These are phyloP conservation scores for Canis aureus DNA, from an alignment of 2,113 vertebrate species.

Conservation along the genomic window DNA sequence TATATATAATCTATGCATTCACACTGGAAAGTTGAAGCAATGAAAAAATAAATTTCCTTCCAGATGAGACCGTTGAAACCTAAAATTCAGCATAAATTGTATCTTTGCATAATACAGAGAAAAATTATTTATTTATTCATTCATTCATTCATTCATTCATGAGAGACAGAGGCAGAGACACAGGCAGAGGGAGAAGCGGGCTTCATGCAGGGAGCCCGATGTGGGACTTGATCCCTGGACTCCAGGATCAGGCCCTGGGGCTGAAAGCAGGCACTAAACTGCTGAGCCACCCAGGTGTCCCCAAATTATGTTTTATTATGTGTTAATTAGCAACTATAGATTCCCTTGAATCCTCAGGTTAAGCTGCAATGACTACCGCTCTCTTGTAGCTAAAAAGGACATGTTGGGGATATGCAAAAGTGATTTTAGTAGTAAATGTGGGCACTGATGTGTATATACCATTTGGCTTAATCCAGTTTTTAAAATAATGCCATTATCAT, in stretches of 20 bases:
- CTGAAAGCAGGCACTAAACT: too few relatives aligned
- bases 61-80: slow-evolving; percentile 23
- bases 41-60: slow-evolving; percentile 58
- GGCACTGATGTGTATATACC: slow-evolving; percentile 40
- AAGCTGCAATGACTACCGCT: not conserved
- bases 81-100: not conserved
- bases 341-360: slow-evolving; percentile 45
- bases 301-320: slow-evolving; percentile 51
- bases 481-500: slow-evolving; percentile 46
- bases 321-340: slow-evolving; percentile 36
- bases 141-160: too few relatives aligned
- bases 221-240: too few relatives aligned
- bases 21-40: slow-evolving; percentile 29
- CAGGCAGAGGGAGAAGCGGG: too few relatives aligned
- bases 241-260: too few relatives aligned
- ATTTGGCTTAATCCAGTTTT: slow-evolving; percentile 35
- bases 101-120: slow-evolving; percentile 38
- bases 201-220: too few relatives aligned
- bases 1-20: slow-evolving; percentile 1
- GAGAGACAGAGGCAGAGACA: too few relatives aligned
- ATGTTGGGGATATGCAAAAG: not conserved
- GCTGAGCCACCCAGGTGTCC: too few relatives aligned
- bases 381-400: slow-evolving; percentile 26
- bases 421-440: slow-evolving; percentile 42
- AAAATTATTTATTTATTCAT: not conserved